Percentiles rank a stretch among this genome's conserved stretches.
These are phyloP conservation scores for Aphidoletes aphidimyza DNA, from an alignment of 2,888 invertebrate species.

Conservation along the genomic window DNA sequence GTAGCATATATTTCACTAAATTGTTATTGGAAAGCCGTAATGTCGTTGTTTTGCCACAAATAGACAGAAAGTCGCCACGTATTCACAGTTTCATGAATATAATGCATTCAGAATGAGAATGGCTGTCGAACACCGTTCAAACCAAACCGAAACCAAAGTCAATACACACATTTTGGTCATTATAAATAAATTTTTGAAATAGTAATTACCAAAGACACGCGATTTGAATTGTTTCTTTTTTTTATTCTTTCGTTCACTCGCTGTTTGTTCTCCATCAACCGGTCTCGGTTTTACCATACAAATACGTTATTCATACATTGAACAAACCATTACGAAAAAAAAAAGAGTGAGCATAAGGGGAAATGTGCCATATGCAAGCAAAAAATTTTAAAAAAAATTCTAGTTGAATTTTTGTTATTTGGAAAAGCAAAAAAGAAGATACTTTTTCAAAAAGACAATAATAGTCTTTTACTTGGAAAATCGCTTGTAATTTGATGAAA, in stretches of 20 bases:
- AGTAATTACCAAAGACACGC: conserved; percentile 57
- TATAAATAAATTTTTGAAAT: conserved; percentile 56
- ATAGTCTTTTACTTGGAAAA: too few relatives aligned
- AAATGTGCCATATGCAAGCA: too few relatives aligned
- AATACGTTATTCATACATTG: too few relatives aligned
- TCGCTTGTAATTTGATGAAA: too few relatives aligned
- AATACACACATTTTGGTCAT: conserved; percentile 16
- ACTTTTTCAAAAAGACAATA: too few relatives aligned
- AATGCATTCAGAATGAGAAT: conserved; percentile 7
- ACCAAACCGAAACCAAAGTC: conserved; percentile 18
- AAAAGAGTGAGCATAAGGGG: not conserved
- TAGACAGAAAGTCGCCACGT: conserved; percentile 56
- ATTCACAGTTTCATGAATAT: conserved; percentile 50
- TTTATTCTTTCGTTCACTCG: not conserved
- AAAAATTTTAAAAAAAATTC: too few relatives aligned
- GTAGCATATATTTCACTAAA: conserved; percentile 36
- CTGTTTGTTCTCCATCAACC: too few relatives aligned
- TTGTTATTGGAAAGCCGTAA: not conserved
- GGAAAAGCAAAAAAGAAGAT: too few relatives aligned
- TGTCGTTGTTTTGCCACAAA: conserved; percentile 51
- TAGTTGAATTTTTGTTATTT: too few relatives aligned
- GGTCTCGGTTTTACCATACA: too few relatives aligned
- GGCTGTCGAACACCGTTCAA: conserved; percentile 25
- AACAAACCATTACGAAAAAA: too few relatives aligned
- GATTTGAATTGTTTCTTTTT: conserved; percentile 54